phyloP scores from a whole-genome alignment of 2,797 vertebrate species.

The Novumbra hubbsi region DNA sequence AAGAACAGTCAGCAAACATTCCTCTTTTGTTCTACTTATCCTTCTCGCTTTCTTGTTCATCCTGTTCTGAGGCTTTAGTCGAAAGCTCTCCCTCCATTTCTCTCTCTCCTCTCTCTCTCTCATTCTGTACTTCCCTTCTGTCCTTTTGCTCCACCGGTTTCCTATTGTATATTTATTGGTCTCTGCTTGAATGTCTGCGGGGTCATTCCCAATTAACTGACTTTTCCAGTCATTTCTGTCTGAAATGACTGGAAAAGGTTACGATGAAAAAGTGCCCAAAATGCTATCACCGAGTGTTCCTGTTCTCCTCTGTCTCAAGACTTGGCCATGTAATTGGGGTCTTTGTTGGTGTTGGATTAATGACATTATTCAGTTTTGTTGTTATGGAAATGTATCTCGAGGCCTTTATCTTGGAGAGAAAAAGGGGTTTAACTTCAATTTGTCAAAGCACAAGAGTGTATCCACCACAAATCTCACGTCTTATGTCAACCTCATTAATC shows the following conservation, averaged over 20 bases:
- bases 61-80: background rate
- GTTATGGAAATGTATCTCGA: too few relatives aligned
- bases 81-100: background rate
- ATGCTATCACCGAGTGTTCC: background rate
- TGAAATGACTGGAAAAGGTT: background rate
- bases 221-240: background rate
- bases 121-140: background rate
- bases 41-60: background rate
- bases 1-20: conserved; percentile 2
- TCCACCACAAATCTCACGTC: background rate
- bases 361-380: too few relatives aligned
- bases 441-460: background rate
- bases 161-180: background rate
- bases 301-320: background rate
- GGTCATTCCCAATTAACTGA: background rate
- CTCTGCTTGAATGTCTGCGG: background rate
- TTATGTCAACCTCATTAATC: background rate
- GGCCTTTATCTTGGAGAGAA: too few relatives aligned
- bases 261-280: background rate
- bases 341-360: background rate
- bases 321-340: background rate
- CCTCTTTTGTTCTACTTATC: background rate
- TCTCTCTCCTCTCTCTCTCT: background rate
- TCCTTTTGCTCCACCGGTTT: background rate
- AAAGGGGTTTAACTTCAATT: background rate